phyloP scores from a whole-genome alignment of 2,113 vertebrate genomes.

The Leuciscus idus region DNA sequence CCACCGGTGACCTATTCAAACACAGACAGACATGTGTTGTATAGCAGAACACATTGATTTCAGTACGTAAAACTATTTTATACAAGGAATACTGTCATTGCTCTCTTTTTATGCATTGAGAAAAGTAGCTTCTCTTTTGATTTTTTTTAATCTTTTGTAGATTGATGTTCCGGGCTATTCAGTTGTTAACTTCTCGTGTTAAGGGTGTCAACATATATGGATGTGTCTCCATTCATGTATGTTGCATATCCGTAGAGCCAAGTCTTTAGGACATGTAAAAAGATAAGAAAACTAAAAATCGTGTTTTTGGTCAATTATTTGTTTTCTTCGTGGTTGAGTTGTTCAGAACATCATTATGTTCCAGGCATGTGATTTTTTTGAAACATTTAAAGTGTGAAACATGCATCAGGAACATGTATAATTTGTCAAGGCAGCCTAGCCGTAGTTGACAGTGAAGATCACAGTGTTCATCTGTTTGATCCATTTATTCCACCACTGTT shows the following conservation, averaged over 20 bases:
- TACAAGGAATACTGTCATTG: not conserved
- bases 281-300: not conserved
- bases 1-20: slow-evolving; percentile 27
- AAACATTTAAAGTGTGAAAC: slow-evolving; percentile 21
- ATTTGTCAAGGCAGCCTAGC: slow-evolving; percentile 37
- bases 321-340: not conserved
- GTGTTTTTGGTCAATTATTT: not conserved
- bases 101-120: not conserved
- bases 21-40: not conserved
- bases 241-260: not conserved
- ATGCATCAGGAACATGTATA: slow-evolving; percentile 23
- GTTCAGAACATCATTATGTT: slow-evolving; percentile 22
- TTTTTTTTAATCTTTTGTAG: not conserved
- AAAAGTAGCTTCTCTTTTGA: not conserved
- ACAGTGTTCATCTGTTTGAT: slow-evolving; percentile 38
- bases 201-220: not conserved
- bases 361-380: not conserved
- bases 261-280: not conserved
- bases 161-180: not conserved
- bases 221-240: not conserved
- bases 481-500: slow-evolving; percentile 43
- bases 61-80: not conserved
- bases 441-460: slow-evolving; percentile 30
- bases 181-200: not conserved
- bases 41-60: not conserved